phyloP scores from a whole-genome alignment of 1,140 invertebrate species.

The Thaumatotibia leucotreta region DNA sequence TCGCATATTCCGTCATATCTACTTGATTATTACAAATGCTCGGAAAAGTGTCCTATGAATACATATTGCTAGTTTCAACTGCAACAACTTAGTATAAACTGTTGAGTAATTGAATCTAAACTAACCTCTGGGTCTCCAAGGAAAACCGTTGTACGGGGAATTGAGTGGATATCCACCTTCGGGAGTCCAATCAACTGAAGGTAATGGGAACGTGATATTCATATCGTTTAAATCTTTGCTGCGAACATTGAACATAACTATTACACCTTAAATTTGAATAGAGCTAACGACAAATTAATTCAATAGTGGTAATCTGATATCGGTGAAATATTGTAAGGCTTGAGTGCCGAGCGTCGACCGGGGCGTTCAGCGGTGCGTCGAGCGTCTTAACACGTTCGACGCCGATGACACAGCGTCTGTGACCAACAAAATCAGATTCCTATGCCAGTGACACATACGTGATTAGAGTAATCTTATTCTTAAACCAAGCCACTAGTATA shows the following conservation, averaged over 20 bases:
- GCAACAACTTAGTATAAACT: no score
- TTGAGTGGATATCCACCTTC: constrained; percentile 81
- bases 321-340: no score
- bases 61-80: no score
- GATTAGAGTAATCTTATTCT: no score
- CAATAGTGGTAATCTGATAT: not conserved
- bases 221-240: constrained; percentile 79
- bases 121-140: constrained; percentile 78
- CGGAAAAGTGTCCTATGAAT: not conserved
- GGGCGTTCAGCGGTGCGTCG: no score
- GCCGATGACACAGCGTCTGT: no score
- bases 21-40: not conserved
- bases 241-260: constrained; percentile 19
- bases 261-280: constrained; percentile 1
- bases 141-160: constrained; percentile 77
- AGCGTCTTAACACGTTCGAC: no score
- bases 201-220: constrained; percentile 80
- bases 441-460: no score
- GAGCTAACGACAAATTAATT: not conserved
- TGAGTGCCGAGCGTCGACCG: no score
- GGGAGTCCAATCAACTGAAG: constrained; percentile 84
- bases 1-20: not conserved
- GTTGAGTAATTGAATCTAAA: not conserved
- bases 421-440: no score
- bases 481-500: no score